A percentile compares a stretch with the other conserved stretches of the same genome.
Evolutionary conservation across 2,113 vertebrate species (phyloP).

Genomic region (Cairina moschata): DNA sequence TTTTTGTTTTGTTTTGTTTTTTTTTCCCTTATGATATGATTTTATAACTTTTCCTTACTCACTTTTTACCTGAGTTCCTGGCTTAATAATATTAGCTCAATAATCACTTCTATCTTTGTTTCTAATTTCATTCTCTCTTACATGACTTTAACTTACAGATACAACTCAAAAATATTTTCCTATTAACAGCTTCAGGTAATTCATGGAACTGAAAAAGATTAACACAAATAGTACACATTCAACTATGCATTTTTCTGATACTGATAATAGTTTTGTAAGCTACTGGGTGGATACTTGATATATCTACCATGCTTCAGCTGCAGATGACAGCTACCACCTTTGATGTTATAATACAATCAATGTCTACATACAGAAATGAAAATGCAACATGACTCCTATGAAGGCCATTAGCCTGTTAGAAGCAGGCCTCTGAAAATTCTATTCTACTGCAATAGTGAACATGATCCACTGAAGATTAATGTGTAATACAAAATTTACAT

Average conservation of each 20-base stretch:
- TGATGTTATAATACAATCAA: background rate
- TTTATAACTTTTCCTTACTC: background rate
- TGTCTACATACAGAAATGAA: background rate
- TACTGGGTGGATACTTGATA: background rate
- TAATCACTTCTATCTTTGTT: background rate
- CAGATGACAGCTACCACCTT: background rate
- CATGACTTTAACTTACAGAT: background rate
- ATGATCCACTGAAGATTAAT: background rate
- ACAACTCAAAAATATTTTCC: background rate
- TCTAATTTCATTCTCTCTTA: background rate
- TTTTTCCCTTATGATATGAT: background rate
- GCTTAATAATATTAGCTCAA: background rate
- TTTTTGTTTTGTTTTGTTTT: background rate
- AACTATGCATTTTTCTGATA: accelerated
- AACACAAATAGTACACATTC: background rate
- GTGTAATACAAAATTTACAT: background rate
- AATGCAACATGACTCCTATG: background rate
- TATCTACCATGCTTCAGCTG: background rate
- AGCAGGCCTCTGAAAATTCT: background rate
- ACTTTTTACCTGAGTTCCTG: background rate
- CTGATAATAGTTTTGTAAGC: background rate
- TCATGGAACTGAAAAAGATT: background rate
- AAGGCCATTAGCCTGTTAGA: background rate
- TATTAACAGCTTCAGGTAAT: background rate
- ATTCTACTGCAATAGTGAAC: background rate